Conservation (phyloP, 2,888 invertebrate species). For the Panorpa germanica region DNA sequence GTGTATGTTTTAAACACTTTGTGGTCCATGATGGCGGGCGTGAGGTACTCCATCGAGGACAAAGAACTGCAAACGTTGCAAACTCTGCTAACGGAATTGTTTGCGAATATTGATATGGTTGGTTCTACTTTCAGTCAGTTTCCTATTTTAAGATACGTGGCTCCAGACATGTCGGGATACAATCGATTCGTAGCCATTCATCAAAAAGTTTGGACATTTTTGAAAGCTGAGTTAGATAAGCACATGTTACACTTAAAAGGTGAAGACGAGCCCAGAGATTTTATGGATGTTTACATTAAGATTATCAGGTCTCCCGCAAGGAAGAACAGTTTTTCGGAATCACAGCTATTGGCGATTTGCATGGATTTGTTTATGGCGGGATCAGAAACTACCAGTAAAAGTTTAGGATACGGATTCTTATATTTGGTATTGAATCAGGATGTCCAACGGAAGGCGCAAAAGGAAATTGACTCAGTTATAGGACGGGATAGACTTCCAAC, state of each 20-base stretch:
- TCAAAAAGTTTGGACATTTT: constrained; percentile 48
- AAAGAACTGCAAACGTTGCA: constrained; percentile 47
- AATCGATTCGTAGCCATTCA: constrained; percentile 52
- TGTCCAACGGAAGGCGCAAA: constrained; percentile 54
- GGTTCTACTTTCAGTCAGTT: constrained; percentile 66
- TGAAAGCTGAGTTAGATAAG: constrained; percentile 46
- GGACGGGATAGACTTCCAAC: constrained; percentile 47
- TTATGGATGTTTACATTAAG: constrained; percentile 66
- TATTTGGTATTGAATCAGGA: constrained; percentile 51
- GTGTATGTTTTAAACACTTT: constrained; percentile 61
- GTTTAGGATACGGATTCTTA: constrained; percentile 56
- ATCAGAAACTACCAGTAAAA: constrained; percentile 69
- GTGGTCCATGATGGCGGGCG: constrained; percentile 71
- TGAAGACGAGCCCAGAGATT: constrained; percentile 43
- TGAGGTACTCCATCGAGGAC: constrained; percentile 49
- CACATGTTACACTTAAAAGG: constrained; percentile 46
- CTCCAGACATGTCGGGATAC: constrained; percentile 61
- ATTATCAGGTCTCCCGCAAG: constrained; percentile 39
- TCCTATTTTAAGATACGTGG: constrained; percentile 47
- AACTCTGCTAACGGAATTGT: constrained; percentile 45
- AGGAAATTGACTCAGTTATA: constrained; percentile 56
- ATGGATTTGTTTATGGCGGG: constrained; percentile 79
- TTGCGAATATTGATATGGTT: constrained; percentile 62
- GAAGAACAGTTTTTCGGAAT: constrained; percentile 39
- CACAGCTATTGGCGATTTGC: constrained; percentile 59